Evolutionary conservation across 2,113 vertebrate species (phyloP), one percentile per base, ranked within the genome.

Genomic region (Phalacrocorax carbo): DNA sequence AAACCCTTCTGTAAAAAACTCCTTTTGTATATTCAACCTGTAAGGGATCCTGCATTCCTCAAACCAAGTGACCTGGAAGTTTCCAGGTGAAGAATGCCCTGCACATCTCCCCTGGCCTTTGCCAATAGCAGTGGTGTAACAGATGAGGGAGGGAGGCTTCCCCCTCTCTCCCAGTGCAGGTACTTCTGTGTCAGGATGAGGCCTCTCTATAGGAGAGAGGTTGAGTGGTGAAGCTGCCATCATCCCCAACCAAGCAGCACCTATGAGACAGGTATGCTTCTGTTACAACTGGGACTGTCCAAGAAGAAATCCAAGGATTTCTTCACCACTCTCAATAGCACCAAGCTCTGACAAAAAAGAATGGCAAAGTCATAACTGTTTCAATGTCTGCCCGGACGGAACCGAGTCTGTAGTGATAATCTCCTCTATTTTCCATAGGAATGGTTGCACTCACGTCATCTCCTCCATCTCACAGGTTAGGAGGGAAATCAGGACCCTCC

Each of bases 391-490:
- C 25, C 36, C 36, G 40, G 34, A 11, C 68, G 48, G 10, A 40
- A 52, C 29, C 3, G 20, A 22, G 51, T 23, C 68, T 29, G 2
- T 27, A 69, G 36, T 2, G 3, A 34, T 3, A 3, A 71, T 15
- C 22, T n/a, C 26, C 44, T 36, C 21, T 70, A 0, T 70, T 66
- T 79, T 58, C 48, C 7, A 7, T 8, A 13, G 34, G n/a, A 84
- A 81, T 11, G 16, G 25, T 11, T 64, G 15, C 5, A 26, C 19
- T 76, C 16, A 3, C 10, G 51, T 7, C 8, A 38, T 5, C 10
- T 72, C 34, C 40, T 68, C 18, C 1, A 1, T 48, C 36, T n/a
- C 0, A 1, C 40, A 21, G 38, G 2, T 48, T 60, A 46, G 8
- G 26, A 66, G 21, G 15, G n/a, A 86, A 55, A 76, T 38, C 25